A percentile compares a stretch with the other conserved stretches of the same genome.
Conservation (phyloP, 2,113 vertebrate genomes). For the Pangasianodon hypophthalmus region DNA sequence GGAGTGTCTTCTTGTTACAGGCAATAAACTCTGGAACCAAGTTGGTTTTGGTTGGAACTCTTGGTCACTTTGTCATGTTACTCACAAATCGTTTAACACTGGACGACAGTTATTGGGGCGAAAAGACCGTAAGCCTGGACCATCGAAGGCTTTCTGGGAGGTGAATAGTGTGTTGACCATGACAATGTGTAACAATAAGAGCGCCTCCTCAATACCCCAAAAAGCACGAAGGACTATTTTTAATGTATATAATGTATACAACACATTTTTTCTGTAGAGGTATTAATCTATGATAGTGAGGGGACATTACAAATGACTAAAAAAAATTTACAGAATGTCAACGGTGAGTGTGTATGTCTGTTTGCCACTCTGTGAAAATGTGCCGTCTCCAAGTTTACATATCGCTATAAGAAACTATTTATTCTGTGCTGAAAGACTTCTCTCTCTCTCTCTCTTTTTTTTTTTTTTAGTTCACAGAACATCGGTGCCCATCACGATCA, state of each 20-base stretch:
- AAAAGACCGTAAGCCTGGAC: slow-evolving; percentile 41
- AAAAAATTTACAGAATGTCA: slow-evolving; percentile 68
- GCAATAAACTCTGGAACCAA: slow-evolving; percentile 55
- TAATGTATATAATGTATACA: slow-evolving; percentile 89
- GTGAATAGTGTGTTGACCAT: slow-evolving; percentile 50
- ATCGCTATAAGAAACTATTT: slow-evolving; percentile 64
- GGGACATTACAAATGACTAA: slow-evolving; percentile 62
- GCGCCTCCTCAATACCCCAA: slow-evolving; percentile 49
- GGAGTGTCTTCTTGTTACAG: slow-evolving; percentile 48
- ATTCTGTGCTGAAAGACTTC: slow-evolving; percentile 62
- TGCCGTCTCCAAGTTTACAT: slow-evolving; percentile 82
- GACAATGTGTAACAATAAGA: slow-evolving; percentile 65
- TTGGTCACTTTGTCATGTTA: slow-evolving; percentile 44
- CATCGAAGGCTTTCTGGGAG: slow-evolving; percentile 22
- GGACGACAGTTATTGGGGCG: slow-evolving; percentile 39
- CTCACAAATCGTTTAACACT: slow-evolving; percentile 31
- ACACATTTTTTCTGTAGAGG: slow-evolving; percentile 82
- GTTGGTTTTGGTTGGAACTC: slow-evolving; percentile 32
- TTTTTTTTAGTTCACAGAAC: slow-evolving; percentile 73
- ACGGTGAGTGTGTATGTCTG: slow-evolving; percentile 80
- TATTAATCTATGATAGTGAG: slow-evolving; percentile 83
- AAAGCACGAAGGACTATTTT: slow-evolving; percentile 67
- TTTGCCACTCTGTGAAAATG: slow-evolving; percentile 80
- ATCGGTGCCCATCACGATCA: slow-evolving; percentile 66
- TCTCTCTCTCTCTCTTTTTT: slow-evolving; percentile 32